Evolutionary conservation across 2,888 invertebrate genomes (phyloP).

Genomic region (Hypolimnas misippus): DNA sequence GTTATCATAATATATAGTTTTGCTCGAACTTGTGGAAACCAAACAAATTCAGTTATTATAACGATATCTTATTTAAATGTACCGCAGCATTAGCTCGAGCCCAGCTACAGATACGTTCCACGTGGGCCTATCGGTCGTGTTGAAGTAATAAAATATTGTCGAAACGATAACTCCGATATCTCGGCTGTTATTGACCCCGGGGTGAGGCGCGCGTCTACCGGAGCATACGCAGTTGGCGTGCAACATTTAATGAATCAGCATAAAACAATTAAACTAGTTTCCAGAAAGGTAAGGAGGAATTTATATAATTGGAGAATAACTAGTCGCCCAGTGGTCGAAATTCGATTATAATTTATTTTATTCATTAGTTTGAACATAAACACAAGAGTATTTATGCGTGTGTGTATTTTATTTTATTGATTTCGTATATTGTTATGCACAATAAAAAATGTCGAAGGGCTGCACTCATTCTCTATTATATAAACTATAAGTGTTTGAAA

Average conservation of each 20-base stretch:
- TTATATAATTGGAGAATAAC: background rate
- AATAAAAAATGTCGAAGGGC: too few species aligned
- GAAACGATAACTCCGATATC: constrained; percentile 15
- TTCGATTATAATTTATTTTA: too few species aligned
- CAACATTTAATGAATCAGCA: background rate
- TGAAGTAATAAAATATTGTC: constrained; percentile 7
- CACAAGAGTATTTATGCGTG: too few species aligned
- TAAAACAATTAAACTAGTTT: background rate
- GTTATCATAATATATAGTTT: too few species aligned
- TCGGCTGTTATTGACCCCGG: constrained; percentile 13
- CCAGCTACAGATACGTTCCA: constrained; percentile 8
- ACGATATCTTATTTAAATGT: background rate
- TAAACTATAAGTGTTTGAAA: too few species aligned
- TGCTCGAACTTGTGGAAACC: too few species aligned
- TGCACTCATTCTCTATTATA: too few species aligned
- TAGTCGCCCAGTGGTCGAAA: background rate
- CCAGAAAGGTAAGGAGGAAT: background rate
- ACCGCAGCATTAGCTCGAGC: background rate
- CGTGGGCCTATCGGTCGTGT: constrained; percentile 12
- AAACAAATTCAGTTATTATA: too few species aligned
- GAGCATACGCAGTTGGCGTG: constrained; percentile 14
- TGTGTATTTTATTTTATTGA: too few species aligned
- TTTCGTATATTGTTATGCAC: too few species aligned
- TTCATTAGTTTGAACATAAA: too few species aligned
- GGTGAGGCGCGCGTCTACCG: constrained; percentile 16